These are phyloP conservation scores for Lepidurus arcticus DNA, from an alignment of 1,140 invertebrate genomes.

Conservation along the genomic window DNA sequence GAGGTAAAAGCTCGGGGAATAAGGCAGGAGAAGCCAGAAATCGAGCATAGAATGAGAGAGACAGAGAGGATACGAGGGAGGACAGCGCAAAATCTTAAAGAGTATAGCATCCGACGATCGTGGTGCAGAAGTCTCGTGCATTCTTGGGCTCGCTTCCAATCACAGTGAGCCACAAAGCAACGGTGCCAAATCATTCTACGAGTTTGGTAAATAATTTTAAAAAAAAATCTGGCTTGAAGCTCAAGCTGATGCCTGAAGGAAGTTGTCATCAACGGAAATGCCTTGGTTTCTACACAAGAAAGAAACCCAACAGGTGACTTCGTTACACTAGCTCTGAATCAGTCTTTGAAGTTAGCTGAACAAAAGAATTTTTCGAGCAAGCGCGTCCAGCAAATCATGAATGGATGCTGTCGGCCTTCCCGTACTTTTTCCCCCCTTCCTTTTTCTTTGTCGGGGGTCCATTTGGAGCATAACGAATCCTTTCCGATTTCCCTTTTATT, in stretches of 20 bases:
- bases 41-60: neutral
- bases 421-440: neutral
- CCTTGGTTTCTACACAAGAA: neutral
- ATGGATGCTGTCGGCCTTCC: neutral
- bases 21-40: neutral
- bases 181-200: conserved; percentile 21
- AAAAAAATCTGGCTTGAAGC: neutral
- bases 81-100: neutral
- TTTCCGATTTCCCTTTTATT: neutral
- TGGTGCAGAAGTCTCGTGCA: conserved; percentile 6
- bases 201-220: neutral
- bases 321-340: neutral
- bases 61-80: neutral
- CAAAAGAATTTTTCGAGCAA: neutral
- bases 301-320: conserved; percentile 1
- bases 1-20: neutral
- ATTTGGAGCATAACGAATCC: neutral
- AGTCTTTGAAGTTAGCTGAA: neutral
- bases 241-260: neutral
- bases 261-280: conserved; percentile 13
- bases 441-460: neutral
- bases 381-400: neutral
- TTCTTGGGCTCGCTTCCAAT: conserved; percentile 14
- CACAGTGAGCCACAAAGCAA: conserved; percentile 4
- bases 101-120: neutral